Evolutionary conservation across 2,888 invertebrate genomes (phyloP).

Genomic region (Leucophenga maculata): DNA sequence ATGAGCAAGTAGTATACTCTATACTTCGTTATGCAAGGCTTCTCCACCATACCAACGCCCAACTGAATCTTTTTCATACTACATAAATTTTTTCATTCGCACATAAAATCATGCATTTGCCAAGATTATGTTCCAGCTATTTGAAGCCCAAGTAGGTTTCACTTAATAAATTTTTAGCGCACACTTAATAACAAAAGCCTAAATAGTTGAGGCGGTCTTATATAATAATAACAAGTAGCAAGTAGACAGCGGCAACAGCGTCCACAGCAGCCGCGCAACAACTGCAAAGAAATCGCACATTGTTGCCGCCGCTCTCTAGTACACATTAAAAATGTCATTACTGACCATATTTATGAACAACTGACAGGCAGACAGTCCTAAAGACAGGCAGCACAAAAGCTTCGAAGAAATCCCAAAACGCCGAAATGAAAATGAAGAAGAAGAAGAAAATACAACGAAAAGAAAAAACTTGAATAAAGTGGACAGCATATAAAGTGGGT

Average conservation of each 20-base stretch:
- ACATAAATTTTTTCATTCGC: neutral
- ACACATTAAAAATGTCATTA: conserved; percentile 41
- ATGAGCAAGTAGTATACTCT: too few relatives aligned
- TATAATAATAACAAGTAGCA: neutral
- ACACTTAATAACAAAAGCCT: conserved; percentile 11
- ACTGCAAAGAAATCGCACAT: neutral
- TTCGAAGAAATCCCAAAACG: conserved; percentile 22
- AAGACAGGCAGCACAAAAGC: conserved; percentile 16
- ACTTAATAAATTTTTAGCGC: conserved; percentile 26
- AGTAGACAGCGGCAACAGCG: neutral
- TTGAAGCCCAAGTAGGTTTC: conserved; percentile 12
- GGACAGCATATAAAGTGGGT: neutral
- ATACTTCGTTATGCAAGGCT: too few relatives aligned
- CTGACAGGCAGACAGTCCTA: conserved; percentile 31
- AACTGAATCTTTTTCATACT: too few relatives aligned
- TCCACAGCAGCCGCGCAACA: neutral
- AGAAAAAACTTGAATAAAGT: neutral
- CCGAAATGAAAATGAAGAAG: neutral
- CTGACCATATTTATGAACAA: conserved; percentile 42
- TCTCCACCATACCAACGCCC: too few relatives aligned
- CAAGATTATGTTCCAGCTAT: neutral
- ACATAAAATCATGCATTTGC: neutral
- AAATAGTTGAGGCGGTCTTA: conserved; percentile 1
- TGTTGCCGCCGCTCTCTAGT: neutral
- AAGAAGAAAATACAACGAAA: too few relatives aligned